Percentiles rank a stretch among this genome's conserved stretches.
These are phyloP conservation scores for Agrochola macilenta DNA, from an alignment of 2,888 invertebrate species.

Conservation along the genomic window DNA sequence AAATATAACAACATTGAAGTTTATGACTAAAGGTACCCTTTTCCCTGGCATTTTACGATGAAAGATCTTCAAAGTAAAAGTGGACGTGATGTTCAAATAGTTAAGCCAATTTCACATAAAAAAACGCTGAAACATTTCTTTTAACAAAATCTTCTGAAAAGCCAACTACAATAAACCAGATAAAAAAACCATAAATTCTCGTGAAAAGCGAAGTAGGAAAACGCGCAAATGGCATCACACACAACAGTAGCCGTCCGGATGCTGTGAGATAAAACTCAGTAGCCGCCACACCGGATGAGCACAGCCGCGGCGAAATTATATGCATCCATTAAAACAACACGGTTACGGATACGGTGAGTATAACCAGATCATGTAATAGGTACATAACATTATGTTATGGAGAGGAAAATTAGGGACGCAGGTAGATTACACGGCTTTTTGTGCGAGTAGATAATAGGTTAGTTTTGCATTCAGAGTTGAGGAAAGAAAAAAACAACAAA, in stretches of 20 bases:
- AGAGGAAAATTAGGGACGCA: constrained; percentile 31
- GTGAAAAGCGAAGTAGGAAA: constrained; percentile 46
- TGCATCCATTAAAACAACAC: constrained; percentile 62
- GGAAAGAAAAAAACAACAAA: background rate
- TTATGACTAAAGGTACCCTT: background rate
- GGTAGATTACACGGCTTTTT: constrained; percentile 32
- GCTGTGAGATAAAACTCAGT: constrained; percentile 68
- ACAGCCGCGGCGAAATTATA: constrained; percentile 58
- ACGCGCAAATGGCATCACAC: constrained; percentile 23
- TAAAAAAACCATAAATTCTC: constrained; percentile 41
- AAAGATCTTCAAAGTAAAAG: background rate
- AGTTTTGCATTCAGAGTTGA: background rate
- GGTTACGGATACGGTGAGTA: background rate
- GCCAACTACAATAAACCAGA: constrained; percentile 5
- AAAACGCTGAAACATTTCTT: background rate
- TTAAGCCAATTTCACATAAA: constrained; percentile 21
- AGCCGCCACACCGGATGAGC: constrained; percentile 65
- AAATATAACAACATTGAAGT: constrained; percentile 4
- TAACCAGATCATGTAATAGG: constrained; percentile 42
- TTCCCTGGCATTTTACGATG: background rate
- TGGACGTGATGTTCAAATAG: constrained; percentile 3
- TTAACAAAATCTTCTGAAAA: background rate
- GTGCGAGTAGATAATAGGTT: background rate
- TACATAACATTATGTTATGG: constrained; percentile 32
- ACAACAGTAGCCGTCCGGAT: constrained; percentile 44